A percentile compares a stretch with the other conserved stretches of the same genome.
Evolutionary conservation across 2,888 invertebrate species (phyloP).

Genomic region (Clostera curtula): DNA sequence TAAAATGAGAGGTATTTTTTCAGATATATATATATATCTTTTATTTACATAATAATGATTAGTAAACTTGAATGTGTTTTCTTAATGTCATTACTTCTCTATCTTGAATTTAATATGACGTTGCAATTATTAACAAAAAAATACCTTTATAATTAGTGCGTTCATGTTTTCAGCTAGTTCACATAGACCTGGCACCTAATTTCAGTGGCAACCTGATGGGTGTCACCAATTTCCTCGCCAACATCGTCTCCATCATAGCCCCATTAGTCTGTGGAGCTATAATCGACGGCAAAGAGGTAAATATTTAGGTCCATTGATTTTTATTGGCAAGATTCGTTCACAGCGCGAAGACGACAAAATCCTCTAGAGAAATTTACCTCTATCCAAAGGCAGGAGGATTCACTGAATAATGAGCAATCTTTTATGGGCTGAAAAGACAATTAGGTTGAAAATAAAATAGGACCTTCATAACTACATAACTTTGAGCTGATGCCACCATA

Average conservation of each 20-base stretch:
- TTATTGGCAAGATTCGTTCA: not conserved
- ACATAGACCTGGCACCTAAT: constrained; percentile 88
- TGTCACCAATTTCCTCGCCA: constrained; percentile 85
- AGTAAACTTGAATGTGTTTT: too few species aligned
- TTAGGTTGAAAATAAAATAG: too few species aligned
- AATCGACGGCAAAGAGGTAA: constrained; percentile 79
- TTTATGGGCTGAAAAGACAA: too few species aligned
- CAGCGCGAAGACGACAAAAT: not conserved
- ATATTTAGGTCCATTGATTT: not conserved
- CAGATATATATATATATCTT: too few species aligned
- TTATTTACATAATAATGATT: too few species aligned
- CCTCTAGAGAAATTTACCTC: too few species aligned
- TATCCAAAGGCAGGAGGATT: too few species aligned
- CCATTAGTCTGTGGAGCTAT: constrained; percentile 83
- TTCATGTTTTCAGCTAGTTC: constrained; percentile 75
- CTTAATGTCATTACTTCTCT: too few species aligned
- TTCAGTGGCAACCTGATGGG: constrained; percentile 90
- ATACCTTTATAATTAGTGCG: not conserved
- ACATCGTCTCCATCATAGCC: constrained; percentile 84
- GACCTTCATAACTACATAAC: too few species aligned
- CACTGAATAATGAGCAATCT: too few species aligned
- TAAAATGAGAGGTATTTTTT: too few species aligned
- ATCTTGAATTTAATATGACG: not conserved
- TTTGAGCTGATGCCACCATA: too few species aligned
- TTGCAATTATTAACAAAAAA: not conserved